phyloP scores from a whole-genome alignment of 1,140 invertebrate species.

The Zaprionus camerounensis region DNA sequence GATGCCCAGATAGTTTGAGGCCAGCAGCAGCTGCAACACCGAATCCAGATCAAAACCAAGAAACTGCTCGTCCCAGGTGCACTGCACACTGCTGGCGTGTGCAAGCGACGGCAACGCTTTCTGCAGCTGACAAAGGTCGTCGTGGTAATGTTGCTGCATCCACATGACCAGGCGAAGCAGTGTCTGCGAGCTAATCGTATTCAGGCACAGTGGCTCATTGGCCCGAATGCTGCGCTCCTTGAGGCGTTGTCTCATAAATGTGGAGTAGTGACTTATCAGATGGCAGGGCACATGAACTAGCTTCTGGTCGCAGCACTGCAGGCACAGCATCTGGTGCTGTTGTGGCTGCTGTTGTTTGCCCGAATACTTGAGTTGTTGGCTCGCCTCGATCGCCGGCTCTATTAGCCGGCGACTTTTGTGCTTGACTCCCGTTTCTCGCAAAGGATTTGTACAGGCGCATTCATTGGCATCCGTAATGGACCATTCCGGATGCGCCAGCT shows the following conservation, averaged over 20 bases:
- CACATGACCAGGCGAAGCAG: slow-evolving; percentile 35
- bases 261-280: slow-evolving; percentile 40
- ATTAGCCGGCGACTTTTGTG: too few relatives aligned
- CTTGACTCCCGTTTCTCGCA: too few relatives aligned
- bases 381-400: too few relatives aligned
- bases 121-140: slow-evolving; percentile 14
- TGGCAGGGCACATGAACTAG: slow-evolving; percentile 29
- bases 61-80: slow-evolving; percentile 36
- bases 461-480: not conserved
- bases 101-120: not conserved
- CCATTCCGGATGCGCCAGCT: slow-evolving; percentile 35
- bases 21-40: slow-evolving; percentile 46
- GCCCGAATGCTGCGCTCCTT: slow-evolving; percentile 1
- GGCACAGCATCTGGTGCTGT: not conserved
- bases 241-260: slow-evolving; percentile 2
- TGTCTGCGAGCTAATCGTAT: slow-evolving; percentile 31
- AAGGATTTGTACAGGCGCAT: not conserved
- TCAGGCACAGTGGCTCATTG: slow-evolving; percentile 22
- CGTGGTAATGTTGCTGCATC: slow-evolving; percentile 44
- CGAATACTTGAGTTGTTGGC: not conserved
- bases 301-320: slow-evolving; percentile 46
- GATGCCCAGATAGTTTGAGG: slow-evolving; percentile 39
- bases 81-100: not conserved
- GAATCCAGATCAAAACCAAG: slow-evolving; percentile 5
- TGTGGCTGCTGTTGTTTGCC: not conserved